These are phyloP conservation scores for Grus americana DNA, from an alignment of 2,113 vertebrate genomes.

Conservation along the genomic window DNA sequence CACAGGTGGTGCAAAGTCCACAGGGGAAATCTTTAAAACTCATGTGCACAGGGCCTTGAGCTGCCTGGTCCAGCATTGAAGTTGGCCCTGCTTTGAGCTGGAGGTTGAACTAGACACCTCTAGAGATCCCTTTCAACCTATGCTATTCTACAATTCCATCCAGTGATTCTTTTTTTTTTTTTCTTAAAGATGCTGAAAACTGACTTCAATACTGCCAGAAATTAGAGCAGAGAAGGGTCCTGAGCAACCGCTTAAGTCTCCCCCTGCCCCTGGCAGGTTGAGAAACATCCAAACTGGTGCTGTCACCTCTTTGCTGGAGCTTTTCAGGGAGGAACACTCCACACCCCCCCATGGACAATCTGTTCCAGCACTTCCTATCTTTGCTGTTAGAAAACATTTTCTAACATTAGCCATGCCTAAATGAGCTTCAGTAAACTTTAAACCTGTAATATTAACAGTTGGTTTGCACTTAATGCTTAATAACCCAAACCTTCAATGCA, in stretches of 20 bases:
- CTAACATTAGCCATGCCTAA: neutral
- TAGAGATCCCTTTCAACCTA: neutral
- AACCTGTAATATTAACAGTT: neutral
- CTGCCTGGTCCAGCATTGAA: neutral
- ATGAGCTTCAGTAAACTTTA: neutral
- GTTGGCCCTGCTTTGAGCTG: neutral
- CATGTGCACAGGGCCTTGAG: rapidly evolving
- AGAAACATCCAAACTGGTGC: neutral
- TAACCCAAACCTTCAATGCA: neutral
- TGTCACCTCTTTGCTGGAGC: neutral
- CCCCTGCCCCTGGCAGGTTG: neutral
- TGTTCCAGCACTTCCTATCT: neutral
- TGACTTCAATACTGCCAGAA: neutral
- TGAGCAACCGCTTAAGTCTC: neutral
- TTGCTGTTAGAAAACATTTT: neutral
- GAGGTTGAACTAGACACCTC: neutral
- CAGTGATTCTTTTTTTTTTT: neutral
- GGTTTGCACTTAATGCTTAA: neutral
- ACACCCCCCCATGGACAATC: neutral
- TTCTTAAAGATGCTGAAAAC: neutral
- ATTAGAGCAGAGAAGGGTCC: neutral
- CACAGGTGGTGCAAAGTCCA: neutral
- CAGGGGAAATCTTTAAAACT: neutral
- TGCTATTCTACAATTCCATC: neutral
- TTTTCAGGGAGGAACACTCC: neutral